phyloP scores from a whole-genome alignment of 92 coral and sea anemone species.

The Palythoa grandis region DNA sequence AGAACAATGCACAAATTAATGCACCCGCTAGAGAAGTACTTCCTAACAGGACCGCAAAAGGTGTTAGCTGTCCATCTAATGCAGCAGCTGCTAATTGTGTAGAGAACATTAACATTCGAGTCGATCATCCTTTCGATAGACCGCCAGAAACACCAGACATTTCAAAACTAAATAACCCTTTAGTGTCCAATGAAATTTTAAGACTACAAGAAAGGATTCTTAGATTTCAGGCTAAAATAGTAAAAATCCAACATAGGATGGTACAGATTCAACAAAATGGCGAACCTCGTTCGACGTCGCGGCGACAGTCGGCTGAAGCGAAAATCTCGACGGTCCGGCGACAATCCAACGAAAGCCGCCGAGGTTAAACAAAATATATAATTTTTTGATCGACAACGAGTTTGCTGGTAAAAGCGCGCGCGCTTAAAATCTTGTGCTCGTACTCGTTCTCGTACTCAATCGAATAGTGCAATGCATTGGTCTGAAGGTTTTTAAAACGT shows the following conservation, averaged over 20 bases:
- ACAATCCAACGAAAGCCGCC: constrained; percentile 22
- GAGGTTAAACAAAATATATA: not conserved
- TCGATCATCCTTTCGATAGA: constrained; percentile 84
- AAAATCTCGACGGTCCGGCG: constrained; percentile 27
- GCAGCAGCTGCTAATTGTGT: constrained; percentile 53
- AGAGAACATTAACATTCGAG: constrained; percentile 65
- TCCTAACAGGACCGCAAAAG: constrained; percentile 1
- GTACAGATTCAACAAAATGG: constrained; percentile 83
- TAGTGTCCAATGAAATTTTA: constrained; percentile 77
- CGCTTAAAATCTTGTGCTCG: not conserved
- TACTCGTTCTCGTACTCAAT: not conserved
- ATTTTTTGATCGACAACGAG: not conserved
- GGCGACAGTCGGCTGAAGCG: constrained; percentile 34
- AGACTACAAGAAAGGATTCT: constrained; percentile 95
- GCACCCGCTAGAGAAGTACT: not conserved
- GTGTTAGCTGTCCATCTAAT: constrained; percentile 29
- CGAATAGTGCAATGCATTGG: not conserved
- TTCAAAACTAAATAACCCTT: constrained; percentile 64
- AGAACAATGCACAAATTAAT: constrained; percentile 4
- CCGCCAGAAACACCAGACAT: constrained; percentile 51
- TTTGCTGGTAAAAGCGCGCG: too few relatives aligned
- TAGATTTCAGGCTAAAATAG: constrained; percentile 96
- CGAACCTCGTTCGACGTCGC: constrained; percentile 48
- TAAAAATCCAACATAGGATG: constrained; percentile 91
- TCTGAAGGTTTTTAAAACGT: too few relatives aligned